Evolutionary conservation across 2,888 invertebrate genomes (phyloP).

Genomic region (Eudasyphora cyanicolor): DNA sequence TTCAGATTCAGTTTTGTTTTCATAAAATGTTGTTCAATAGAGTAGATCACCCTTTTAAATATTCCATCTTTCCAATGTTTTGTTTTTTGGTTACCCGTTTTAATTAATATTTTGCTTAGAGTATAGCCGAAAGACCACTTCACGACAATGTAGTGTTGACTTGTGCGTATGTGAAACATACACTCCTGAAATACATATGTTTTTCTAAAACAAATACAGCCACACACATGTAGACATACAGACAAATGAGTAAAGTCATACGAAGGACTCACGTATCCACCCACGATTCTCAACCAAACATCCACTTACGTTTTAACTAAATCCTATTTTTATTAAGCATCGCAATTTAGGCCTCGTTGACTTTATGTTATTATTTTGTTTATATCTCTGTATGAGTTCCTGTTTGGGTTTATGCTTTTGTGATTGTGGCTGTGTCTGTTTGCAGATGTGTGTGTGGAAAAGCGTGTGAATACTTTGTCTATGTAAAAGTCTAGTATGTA

Average conservation of each 20-base stretch:
- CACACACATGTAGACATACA: background rate
- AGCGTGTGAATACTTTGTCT: slow-evolving; percentile 1
- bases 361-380: slow-evolving; percentile 61
- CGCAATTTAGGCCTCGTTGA: slow-evolving; percentile 64
- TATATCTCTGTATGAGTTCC: slow-evolving; percentile 29
- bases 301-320: slow-evolving; percentile 46
- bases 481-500: background rate
- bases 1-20: no score
- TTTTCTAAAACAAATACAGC: background rate
- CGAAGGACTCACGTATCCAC: background rate
- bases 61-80: no score
- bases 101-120: slow-evolving; percentile 30
- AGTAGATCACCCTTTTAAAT: no score
- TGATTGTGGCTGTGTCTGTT: background rate
- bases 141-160: slow-evolving; percentile 12
- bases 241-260: no score
- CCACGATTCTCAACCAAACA: slow-evolving; percentile 1
- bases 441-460: slow-evolving; percentile 5
- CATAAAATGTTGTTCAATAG: no score
- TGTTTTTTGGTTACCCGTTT: background rate
- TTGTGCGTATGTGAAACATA: background rate
- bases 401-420: no score
- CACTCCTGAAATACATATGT: background rate
- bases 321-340: slow-evolving; percentile 65
- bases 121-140: slow-evolving; percentile 2